Evolutionary conservation across 1,140 invertebrate genomes (phyloP), one percentile per base, ranked within the genome.

Genomic region (Caenorhabditis elegans): DNA sequence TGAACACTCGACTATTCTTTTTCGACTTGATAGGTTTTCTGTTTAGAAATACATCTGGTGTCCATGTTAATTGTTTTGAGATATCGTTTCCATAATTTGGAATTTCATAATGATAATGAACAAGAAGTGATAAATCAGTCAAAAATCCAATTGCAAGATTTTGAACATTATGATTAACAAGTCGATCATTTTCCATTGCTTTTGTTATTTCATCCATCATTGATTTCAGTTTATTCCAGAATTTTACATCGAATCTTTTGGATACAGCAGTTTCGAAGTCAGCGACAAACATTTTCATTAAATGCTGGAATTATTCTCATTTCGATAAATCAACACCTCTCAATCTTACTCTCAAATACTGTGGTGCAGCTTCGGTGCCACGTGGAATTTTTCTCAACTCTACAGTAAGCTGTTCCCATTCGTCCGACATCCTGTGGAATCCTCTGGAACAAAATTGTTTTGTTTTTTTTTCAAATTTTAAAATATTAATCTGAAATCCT

Each of bases 171-270:
- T 53, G 15, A 19, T 49, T 34, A 0, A 39, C 49, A n/a, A 55
- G 3, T 24, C 22, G 26, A 51, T 78, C 49, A 36, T 78, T 55
- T 39, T 55, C 49, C 0, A 26, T 24, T 39, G 46, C 34, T 53
- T 43, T 36, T 36, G n/a, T 46, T 34, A 53, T 53, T 53, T 49
- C 46, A 15, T 78, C 47, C 31, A 78, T 78, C 46, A 47, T 51
- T 26, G 4, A 15, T 78, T 55, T 78, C 47, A 49, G 26, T 39
- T 49, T 53, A 53, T 24, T 55, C 77, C 77, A 78, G 28, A 55
- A 53, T 34, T 51, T 51, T 0, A 55, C 13, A 78, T 78, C 47
- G 3, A 53, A 13, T 36, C 49, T 39, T 49, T 53, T 26, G 0
- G 26, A 31, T 8, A 78, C 15, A 15, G 77, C 53, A 3, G 28